Evolutionary conservation across 2,888 invertebrate genomes (phyloP).

Genomic region (Yponomeuta cagnagella): DNA sequence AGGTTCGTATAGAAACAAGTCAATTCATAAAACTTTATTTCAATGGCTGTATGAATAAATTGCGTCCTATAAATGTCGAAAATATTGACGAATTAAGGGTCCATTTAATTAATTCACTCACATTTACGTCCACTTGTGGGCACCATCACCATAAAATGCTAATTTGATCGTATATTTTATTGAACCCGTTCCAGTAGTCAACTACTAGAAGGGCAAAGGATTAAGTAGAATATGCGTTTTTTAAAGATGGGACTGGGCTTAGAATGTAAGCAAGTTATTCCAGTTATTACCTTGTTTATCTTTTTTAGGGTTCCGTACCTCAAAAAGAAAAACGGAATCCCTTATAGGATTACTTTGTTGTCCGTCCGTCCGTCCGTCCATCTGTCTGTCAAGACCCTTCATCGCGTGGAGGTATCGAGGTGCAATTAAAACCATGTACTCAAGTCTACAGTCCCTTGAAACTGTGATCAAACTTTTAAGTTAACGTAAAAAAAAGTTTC

Average conservation of each 20-base stretch:
- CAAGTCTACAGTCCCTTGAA: too few species aligned
- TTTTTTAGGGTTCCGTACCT: too few species aligned
- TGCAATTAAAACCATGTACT: too few species aligned
- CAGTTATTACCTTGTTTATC: too few species aligned
- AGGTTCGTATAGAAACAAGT: background rate
- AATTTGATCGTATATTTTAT: conserved; percentile 8
- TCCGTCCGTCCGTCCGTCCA: too few species aligned
- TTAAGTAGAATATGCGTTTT: background rate
- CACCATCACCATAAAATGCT: conserved; percentile 11
- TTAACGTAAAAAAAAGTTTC: too few species aligned
- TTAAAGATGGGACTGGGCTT: background rate
- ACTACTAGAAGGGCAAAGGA: background rate
- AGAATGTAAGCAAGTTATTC: too few species aligned
- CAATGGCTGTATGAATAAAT: conserved; percentile 6
- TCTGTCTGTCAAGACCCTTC: too few species aligned
- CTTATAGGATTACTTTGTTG: too few species aligned
- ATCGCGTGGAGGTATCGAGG: too few species aligned
- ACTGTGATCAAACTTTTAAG: too few species aligned
- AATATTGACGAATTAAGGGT: conserved; percentile 9
- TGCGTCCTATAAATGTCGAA: background rate
- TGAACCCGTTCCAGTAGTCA: background rate
- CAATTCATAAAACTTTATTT: conserved; percentile 1
- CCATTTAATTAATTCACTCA: conserved; percentile 6
- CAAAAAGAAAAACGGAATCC: too few species aligned
- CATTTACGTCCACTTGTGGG: conserved; percentile 10